These are phyloP conservation scores for Apis florea DNA, from an alignment of 1,140 invertebrate genomes.

Conservation along the genomic window DNA sequence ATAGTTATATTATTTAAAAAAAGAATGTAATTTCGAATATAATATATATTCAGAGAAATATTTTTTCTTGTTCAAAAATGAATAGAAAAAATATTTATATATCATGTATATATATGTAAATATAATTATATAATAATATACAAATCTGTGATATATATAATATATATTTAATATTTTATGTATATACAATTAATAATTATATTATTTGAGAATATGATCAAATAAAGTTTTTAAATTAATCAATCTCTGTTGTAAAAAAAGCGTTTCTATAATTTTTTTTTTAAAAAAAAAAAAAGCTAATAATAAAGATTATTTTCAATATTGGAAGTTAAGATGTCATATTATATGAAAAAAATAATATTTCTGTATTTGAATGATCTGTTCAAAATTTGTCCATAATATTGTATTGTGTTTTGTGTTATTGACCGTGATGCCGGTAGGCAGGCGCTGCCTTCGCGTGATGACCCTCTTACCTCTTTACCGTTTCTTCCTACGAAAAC, in stretches of 20 bases:
- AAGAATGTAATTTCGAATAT: too few species aligned
- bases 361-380: not conserved
- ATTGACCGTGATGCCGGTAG: conserved; percentile 28
- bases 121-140: too few species aligned
- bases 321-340: not conserved
- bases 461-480: conserved; percentile 72
- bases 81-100: too few species aligned
- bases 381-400: not conserved
- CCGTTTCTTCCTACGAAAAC: conserved; percentile 73
- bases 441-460: conserved; percentile 53
- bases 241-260: not conserved
- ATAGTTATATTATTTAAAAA: too few species aligned
- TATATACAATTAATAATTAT: not conserved
- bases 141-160: not conserved
- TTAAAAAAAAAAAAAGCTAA: not conserved
- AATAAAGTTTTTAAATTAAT: not conserved
- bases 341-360: not conserved
- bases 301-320: too few species aligned
- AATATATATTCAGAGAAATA: too few species aligned
- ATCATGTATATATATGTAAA: not conserved
- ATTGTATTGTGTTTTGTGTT: not conserved
- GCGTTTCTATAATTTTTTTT: not conserved
- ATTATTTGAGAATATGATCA: not conserved
- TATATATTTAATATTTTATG: not conserved
- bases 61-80: too few species aligned